Conservation (phyloP, 2,113 vertebrate species). For the Spea bombifrons region DNA sequence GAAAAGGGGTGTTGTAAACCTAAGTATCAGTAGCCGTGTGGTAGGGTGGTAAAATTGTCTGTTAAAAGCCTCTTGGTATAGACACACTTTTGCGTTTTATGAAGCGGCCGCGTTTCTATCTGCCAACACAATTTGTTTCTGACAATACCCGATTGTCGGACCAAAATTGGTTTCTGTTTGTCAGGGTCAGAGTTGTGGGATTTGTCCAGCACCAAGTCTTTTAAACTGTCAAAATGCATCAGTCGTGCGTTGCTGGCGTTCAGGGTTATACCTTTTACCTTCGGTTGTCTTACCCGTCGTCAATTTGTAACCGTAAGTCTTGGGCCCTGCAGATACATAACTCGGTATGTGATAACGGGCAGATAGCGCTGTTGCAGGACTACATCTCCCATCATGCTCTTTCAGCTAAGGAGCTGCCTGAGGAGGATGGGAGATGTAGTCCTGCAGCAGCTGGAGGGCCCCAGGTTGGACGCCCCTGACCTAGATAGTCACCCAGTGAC, state of each 20-base stretch:
- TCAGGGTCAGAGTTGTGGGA: neutral
- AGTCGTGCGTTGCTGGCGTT: neutral
- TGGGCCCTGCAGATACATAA: conserved; percentile 7
- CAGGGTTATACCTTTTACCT: conserved; percentile 3
- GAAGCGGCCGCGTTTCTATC: neutral
- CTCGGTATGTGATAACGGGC: too few relatives aligned
- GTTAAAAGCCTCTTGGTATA: neutral
- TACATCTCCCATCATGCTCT: too few relatives aligned
- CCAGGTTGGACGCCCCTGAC: too few relatives aligned
- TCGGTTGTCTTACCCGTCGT: neutral
- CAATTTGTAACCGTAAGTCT: neutral
- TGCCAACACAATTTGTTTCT: neutral
- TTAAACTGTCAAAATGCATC: conserved; percentile 18
- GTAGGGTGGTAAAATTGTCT: neutral
- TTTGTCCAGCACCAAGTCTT: conserved; percentile 16
- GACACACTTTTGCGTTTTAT: conserved; percentile 2
- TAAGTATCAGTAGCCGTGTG: neutral
- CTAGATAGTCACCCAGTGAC: neutral
- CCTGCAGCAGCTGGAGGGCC: too few relatives aligned
- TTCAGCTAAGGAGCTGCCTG: too few relatives aligned
- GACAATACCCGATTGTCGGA: neutral
- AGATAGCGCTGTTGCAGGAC: too few relatives aligned
- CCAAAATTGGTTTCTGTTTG: neutral
- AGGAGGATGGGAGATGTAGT: too few relatives aligned
- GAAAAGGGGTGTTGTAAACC: conserved; percentile 11